These are phyloP conservation scores for Microcebus murinus DNA, from an alignment of 2,113 vertebrate species.

Conservation along the genomic window DNA sequence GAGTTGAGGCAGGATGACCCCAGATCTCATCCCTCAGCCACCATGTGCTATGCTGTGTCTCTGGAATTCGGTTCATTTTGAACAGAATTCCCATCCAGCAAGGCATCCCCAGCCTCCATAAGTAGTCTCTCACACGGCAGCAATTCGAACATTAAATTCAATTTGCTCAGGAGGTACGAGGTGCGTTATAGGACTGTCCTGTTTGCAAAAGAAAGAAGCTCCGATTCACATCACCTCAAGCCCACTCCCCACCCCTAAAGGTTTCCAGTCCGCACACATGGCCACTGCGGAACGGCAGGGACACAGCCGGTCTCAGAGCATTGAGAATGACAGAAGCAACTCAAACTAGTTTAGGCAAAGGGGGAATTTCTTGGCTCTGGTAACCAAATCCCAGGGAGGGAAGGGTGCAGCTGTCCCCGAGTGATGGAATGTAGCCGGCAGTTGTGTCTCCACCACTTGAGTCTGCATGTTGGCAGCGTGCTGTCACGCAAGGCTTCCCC, in stretches of 20 bases:
- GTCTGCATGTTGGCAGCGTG: neutral
- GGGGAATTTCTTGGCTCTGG: neutral
- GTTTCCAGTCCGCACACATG: neutral
- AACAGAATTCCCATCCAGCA: neutral
- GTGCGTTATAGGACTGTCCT: neutral
- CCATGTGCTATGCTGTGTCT: neutral
- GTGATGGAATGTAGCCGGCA: neutral
- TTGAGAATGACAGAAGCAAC: neutral
- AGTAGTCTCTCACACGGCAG: neutral
- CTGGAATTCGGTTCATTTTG: neutral
- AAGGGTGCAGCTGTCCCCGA: neutral
- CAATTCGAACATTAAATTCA: fast-evolving
- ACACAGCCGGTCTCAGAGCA: neutral
- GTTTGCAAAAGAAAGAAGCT: neutral
- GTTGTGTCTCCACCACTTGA: neutral
- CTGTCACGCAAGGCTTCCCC: neutral
- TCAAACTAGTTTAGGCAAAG: neutral
- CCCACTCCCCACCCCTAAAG: neutral
- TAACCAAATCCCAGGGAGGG: neutral
- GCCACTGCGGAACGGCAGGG: neutral
- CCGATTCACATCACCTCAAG: no score
- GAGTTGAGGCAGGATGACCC: neutral
- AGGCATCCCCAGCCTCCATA: neutral
- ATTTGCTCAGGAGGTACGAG: neutral
- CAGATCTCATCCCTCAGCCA: no score